A percentile compares a stretch with the other conserved stretches of the same genome.
These are phyloP conservation scores for Synanthedon andrenaeformis DNA, from an alignment of 2,888 invertebrate species.

Conservation along the genomic window DNA sequence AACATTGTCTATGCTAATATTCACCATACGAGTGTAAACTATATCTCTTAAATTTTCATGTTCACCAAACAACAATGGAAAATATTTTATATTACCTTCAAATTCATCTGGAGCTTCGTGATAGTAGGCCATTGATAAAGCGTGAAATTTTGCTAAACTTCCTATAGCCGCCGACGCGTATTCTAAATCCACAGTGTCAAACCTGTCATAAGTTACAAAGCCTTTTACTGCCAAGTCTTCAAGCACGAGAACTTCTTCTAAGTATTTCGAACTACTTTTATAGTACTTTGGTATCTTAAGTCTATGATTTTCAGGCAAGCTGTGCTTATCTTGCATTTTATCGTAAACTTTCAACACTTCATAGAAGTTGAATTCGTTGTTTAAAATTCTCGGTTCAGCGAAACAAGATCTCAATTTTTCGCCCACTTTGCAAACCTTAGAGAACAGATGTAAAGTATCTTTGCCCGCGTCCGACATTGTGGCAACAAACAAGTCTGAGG, in stretches of 20 bases:
- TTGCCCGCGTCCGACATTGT: slow-evolving; percentile 11
- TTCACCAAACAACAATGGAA: neutral
- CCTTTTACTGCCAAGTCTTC: slow-evolving; percentile 22
- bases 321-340: slow-evolving; percentile 7
- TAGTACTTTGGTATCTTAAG: slow-evolving; percentile 13
- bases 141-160: slow-evolving; percentile 30
- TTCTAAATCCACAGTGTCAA: slow-evolving; percentile 21
- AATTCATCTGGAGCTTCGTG: slow-evolving; percentile 24
- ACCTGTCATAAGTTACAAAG: slow-evolving; percentile 21
- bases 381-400: slow-evolving; percentile 8
- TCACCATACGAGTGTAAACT: neutral
- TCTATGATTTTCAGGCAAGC: slow-evolving; percentile 4
- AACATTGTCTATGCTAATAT: neutral
- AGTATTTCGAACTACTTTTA: slow-evolving; percentile 6
- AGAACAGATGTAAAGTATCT: slow-evolving; percentile 24
- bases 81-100: slow-evolving; percentile 2
- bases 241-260: slow-evolving; percentile 18
- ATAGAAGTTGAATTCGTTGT: slow-evolving; percentile 3
- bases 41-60: neutral
- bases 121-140: slow-evolving; percentile 27
- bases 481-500: slow-evolving; percentile 17
- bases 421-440: slow-evolving; percentile 30
- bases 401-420: slow-evolving; percentile 20
- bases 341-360: slow-evolving; percentile 1
- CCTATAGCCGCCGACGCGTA: slow-evolving; percentile 19